Conservation (phyloP, 2,113 vertebrate species). For the Semnopithecus entellus region DNA sequence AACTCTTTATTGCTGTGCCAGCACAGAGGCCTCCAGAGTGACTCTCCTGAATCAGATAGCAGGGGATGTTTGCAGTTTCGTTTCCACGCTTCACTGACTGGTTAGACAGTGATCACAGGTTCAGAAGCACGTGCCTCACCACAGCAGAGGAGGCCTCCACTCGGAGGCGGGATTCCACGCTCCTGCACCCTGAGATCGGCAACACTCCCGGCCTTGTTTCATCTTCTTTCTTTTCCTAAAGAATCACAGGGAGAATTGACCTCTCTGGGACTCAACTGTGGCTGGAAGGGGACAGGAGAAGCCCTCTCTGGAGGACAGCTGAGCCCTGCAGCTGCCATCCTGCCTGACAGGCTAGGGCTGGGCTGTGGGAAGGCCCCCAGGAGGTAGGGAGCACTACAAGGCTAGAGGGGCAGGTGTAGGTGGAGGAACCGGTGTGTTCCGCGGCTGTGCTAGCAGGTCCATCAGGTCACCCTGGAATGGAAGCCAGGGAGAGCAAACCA, state of each 20-base stretch:
- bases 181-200: neutral
- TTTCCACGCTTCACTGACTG: constrained; percentile 3
- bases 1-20: neutral
- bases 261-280: neutral
- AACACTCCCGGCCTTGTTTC: neutral
- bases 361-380: neutral
- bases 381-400: neutral
- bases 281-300: neutral
- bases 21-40: constrained; percentile 17
- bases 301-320: neutral
- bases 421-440: neutral
- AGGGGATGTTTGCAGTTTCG: neutral
- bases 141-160: neutral
- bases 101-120: constrained; percentile 43
- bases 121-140: neutral
- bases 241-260: neutral
- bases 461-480: neutral
- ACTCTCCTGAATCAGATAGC: constrained; percentile 21
- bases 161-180: neutral
- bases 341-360: neutral
- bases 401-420: neutral
- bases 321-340: neutral
- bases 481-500: neutral
- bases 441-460: neutral
- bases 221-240: neutral